These are phyloP conservation scores for Helostoma temminkii DNA, from an alignment of 2,797 vertebrate genomes.

Conservation along the genomic window DNA sequence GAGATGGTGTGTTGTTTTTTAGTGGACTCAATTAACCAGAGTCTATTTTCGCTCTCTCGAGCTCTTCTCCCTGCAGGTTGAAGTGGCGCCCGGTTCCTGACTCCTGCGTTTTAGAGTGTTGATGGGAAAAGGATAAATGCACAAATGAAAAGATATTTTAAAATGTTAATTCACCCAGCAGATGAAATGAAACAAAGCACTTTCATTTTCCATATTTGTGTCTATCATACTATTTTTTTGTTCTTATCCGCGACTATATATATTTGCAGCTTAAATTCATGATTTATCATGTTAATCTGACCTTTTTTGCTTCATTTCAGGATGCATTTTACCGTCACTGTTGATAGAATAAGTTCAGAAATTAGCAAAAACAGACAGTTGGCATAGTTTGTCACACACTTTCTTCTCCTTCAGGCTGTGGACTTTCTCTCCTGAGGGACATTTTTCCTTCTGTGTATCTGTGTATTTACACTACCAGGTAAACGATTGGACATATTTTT, in stretches of 20 bases:
- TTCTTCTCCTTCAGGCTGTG: not conserved
- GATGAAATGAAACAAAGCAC: not conserved
- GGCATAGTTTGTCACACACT: too few species aligned
- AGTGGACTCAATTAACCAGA: conserved; percentile 13
- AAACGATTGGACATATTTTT: too few species aligned
- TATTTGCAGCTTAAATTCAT: too few species aligned
- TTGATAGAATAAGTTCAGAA: not conserved
- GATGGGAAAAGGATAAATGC: conserved; percentile 45
- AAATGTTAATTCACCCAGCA: conserved; percentile 6
- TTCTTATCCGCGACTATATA: not conserved
- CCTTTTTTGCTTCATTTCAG: not conserved
- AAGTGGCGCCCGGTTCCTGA: conserved; percentile 3
- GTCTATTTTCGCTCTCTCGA: conserved; percentile 9
- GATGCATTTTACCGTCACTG: not conserved
- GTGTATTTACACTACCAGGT: not conserved
- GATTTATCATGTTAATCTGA: too few species aligned
- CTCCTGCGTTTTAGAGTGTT: conserved; percentile 55
- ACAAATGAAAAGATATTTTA: conserved; percentile 9
- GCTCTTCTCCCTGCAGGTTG: conserved; percentile 11
- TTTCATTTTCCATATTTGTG: too few species aligned
- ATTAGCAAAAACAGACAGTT: too few species aligned
- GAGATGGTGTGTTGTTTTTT: conserved; percentile 13
- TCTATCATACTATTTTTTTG: not conserved
- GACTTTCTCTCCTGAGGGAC: too few species aligned
- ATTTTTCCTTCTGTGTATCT: too few species aligned